Base-by-base conservation (phyloP, 1,140 invertebrate species). In the Monochamus saltuarius region DNA sequence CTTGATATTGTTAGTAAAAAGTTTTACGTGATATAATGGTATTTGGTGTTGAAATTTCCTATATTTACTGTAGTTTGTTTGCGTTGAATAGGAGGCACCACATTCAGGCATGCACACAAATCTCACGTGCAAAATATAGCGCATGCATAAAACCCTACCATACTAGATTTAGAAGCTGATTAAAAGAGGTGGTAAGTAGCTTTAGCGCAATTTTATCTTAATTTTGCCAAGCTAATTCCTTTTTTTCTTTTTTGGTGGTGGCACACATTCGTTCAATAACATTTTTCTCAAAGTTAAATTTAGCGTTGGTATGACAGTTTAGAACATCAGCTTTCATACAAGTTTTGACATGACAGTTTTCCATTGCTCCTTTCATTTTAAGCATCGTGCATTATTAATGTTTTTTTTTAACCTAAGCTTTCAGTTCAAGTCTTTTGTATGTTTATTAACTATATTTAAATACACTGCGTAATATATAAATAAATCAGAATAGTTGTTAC, bases 21-120 rank as follows among this genome's bases (percentile, higher is more conserved):
- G 22, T 29, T 29, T 29, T 29, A 50, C 62, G 65, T 65, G 55
- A 58, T 61, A 56, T 67, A 65, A 65, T 64, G 62, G 55, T 56
- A 53, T 56, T 65, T 59, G 46, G 56, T 57, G 22, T 57, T 62
- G 54, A 53, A 63, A 37, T 56, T 22, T 59, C 46, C 50, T 68
- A 68, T 69, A 67, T 64, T 72, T 66, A 71, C 65, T 68, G 67
- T 70, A 73, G 66, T 73, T 70, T 71, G 70, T 73, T 74, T 73
- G 67, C 70, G 64, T 72, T 73, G 61, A 68, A 59, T 72, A 72
- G 70, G 70, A 69, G 67, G 66, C 68, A 71, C 63, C 72, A 72
- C 70, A 67, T 71, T 66, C 66, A 68, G 69, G 72, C 70, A 73
- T 73, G 72, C 71, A 69, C 70, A 72, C 55, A 61, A 36, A 63